Conservation (phyloP, 2,113 vertebrate species). For the Nothobranchius kuhntae region DNA sequence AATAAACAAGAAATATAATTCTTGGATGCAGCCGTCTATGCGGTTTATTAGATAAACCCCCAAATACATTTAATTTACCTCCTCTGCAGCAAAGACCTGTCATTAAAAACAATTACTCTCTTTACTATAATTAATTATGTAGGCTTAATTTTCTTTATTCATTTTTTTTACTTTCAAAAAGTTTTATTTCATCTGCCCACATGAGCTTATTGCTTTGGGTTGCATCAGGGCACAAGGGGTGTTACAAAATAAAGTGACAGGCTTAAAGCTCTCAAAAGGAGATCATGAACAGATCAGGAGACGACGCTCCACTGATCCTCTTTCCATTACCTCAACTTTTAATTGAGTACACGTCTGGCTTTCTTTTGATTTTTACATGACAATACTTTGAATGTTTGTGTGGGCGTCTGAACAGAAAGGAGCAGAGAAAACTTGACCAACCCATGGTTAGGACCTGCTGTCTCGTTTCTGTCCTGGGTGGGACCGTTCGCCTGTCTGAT, state of each 20-base stretch:
- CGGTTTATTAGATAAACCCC: constrained; percentile 42
- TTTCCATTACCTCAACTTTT: constrained; percentile 2
- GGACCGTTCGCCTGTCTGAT: constrained; percentile 40
- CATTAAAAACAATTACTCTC: constrained; percentile 22
- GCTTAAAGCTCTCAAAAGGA: constrained; percentile 26
- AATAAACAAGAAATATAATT: neutral
- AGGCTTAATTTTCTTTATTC: constrained; percentile 16
- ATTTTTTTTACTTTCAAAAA: constrained; percentile 8
- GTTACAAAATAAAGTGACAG: neutral
- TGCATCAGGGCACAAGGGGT: constrained; percentile 34
- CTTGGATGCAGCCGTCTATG: constrained; percentile 26
- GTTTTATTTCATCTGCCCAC: constrained; percentile 42
- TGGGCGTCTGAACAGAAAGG: constrained; percentile 13
- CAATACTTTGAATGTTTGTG: constrained; percentile 5
- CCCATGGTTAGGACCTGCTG: constrained; percentile 23
- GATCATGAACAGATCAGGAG: constrained; percentile 1
- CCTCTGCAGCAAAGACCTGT: constrained; percentile 15
- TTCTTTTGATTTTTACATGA: neutral
- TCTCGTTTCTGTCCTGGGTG: constrained; percentile 39
- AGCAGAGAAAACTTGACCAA: constrained; percentile 25
- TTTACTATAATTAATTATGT: constrained; percentile 6
- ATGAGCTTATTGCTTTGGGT: constrained; percentile 22
- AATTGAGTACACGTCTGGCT: constrained; percentile 1
- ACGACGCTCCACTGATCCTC: constrained; percentile 5
- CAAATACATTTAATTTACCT: constrained; percentile 31